Evolutionary conservation across 2,888 invertebrate species (phyloP), one percentile per base, ranked within the genome.

Genomic region (Andrena bucephala): DNA sequence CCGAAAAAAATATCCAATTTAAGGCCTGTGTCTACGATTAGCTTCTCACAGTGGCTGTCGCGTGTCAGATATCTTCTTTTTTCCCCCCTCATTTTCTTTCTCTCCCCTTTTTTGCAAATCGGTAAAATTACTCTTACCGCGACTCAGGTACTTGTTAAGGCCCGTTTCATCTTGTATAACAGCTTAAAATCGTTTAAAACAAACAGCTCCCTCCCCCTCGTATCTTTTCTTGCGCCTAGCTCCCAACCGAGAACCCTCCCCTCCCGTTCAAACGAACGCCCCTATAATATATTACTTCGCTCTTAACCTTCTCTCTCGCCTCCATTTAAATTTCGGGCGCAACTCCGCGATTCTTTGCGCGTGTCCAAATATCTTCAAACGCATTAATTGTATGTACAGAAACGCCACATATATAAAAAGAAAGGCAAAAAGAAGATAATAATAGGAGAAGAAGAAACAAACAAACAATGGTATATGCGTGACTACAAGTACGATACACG

Each of bases 61-160:
- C 90, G 86, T 81, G 54, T 82, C 72, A 86, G 78, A 88, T 79
- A 72, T 85, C 81, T 76, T 63, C 54, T 82, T 67, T 20, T 24
- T 29, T 50, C 0, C 13, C 8, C 42, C 7, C 10, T 3, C 3
- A n/a, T 7, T 65, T 36, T 29, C 29, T 27, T 29, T 50, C 27
- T 29, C 66, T 66, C 48, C 13, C 50, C 31, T 24, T 63, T 24
- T 62, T 33, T 33, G 8, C 33, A 16, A 33, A 33, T 70, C 83
- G 80, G 76, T 77, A 87, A 83, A 86, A 85, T 89, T 87, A 87
- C 76, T 83, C 83, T 90, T 86, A 87, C 76, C 90, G 91, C 92
- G 92, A 92, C 92, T 93, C 92, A 93, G 92, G 93, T 93, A 93
- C 93, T 90, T 91, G 82, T 91, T 91, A 91, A 92, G 92, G 92